phyloP scores from a whole-genome alignment of 2,888 invertebrate species.

The Boloria euphrosyne region DNA sequence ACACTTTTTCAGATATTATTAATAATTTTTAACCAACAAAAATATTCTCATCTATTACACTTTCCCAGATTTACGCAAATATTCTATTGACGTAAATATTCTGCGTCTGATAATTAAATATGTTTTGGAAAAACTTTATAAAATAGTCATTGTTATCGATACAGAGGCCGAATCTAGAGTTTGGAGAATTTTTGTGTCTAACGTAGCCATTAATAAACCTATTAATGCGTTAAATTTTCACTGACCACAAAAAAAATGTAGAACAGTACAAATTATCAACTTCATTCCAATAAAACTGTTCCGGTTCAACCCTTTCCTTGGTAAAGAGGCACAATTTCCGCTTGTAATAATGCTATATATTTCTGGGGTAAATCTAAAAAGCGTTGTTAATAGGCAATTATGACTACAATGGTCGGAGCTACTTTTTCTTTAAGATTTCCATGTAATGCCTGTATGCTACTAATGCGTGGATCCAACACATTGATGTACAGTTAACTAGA shows the following conservation, averaged over 20 bases:
- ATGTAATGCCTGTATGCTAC: conserved; percentile 25
- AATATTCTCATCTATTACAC: too few relatives aligned
- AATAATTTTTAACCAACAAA: too few relatives aligned
- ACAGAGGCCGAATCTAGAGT: too few relatives aligned
- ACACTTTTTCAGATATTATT: too few relatives aligned
- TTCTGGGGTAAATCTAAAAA: conserved; percentile 38
- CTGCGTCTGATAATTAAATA: too few relatives aligned
- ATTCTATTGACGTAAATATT: too few relatives aligned
- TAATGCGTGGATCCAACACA: conserved; percentile 31
- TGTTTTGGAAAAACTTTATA: too few relatives aligned
- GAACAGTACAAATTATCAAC: conserved; percentile 15
- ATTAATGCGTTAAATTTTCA: not conserved
- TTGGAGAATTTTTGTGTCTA: too few relatives aligned
- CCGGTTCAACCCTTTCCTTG: conserved; percentile 29
- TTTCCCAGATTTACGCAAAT: too few relatives aligned
- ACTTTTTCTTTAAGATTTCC: conserved; percentile 42
- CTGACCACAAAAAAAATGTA: not conserved
- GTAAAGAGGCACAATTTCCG: conserved; percentile 51
- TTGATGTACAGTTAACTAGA: conserved; percentile 20
- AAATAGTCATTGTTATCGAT: too few relatives aligned
- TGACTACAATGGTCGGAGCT: conserved; percentile 47
- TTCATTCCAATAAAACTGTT: conserved; percentile 28
- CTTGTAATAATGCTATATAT: conserved; percentile 44
- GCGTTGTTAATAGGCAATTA: conserved; percentile 49
- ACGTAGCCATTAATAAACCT: too few relatives aligned